Evolutionary conservation across 2,888 invertebrate species (phyloP).

Genomic region (Keiferia lycopersicella): DNA sequence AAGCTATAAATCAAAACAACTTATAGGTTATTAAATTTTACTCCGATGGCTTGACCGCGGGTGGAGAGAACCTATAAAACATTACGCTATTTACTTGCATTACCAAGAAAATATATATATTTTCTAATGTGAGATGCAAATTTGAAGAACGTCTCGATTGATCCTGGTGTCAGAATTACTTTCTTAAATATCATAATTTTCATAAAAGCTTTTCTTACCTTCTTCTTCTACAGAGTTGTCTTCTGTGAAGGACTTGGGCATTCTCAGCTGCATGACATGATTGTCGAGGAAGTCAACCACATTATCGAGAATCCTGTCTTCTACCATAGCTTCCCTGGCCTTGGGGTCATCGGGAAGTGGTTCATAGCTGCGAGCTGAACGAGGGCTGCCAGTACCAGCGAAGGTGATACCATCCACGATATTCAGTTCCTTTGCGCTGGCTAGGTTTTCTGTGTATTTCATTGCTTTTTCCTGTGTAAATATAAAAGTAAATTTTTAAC

Average conservation of each 20-base stretch:
- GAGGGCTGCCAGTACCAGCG: conserved; percentile 65
- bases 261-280: conserved; percentile 69
- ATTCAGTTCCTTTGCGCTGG: conserved; percentile 66
- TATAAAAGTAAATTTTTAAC: conserved; percentile 10
- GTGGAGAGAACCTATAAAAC: background rate
- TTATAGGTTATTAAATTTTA: background rate
- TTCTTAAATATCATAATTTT: no score
- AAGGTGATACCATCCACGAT: conserved; percentile 69
- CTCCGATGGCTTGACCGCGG: background rate
- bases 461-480: conserved; percentile 71
- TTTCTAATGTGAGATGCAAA: background rate
- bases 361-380: conserved; percentile 72
- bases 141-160: background rate
- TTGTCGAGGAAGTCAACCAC: conserved; percentile 71
- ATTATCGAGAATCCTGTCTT: conserved; percentile 74
- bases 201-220: conserved; percentile 49
- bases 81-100: background rate
- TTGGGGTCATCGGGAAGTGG: conserved; percentile 69
- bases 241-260: conserved; percentile 72
- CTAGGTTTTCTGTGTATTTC: conserved; percentile 73
- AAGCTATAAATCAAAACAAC: no score
- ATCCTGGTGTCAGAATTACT: no score
- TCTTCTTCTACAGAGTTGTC: conserved; percentile 73
- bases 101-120: background rate
- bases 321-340: conserved; percentile 65